Percentiles rank a stretch among this genome's conserved stretches.
Conservation (phyloP, 2,888 invertebrate genomes). For the Globia sparganii region DNA sequence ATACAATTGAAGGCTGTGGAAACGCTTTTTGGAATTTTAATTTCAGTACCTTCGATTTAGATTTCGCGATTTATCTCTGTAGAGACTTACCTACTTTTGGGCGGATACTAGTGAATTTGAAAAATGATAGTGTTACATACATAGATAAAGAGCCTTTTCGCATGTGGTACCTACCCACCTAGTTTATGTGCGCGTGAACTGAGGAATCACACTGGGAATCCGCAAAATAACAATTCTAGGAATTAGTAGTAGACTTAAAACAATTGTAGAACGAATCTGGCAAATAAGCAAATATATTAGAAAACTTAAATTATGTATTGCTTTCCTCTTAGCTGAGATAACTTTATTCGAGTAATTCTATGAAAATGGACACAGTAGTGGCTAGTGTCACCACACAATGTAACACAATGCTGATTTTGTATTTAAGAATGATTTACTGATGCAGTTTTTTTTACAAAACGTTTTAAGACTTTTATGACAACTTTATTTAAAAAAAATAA, state of each 20-base stretch:
- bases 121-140: background rate
- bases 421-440: no score
- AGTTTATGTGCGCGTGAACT: background rate
- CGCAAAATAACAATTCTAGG: background rate
- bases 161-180: background rate
- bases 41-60: background rate
- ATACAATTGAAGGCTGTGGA: conserved; percentile 1
- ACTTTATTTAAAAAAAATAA: background rate
- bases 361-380: background rate
- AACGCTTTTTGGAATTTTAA: background rate
- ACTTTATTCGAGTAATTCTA: background rate
- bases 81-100: background rate
- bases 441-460: background rate
- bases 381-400: background rate
- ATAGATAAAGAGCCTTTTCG: background rate
- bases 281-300: background rate
- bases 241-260: background rate
- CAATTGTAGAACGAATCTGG: background rate
- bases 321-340: background rate
- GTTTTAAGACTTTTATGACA: no score
- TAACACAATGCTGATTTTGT: background rate
- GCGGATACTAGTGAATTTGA: background rate
- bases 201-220: background rate
- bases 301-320: background rate
- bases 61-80: background rate